phyloP scores from a whole-genome alignment of 2,797 vertebrate species.

The Liparis tanakae region DNA sequence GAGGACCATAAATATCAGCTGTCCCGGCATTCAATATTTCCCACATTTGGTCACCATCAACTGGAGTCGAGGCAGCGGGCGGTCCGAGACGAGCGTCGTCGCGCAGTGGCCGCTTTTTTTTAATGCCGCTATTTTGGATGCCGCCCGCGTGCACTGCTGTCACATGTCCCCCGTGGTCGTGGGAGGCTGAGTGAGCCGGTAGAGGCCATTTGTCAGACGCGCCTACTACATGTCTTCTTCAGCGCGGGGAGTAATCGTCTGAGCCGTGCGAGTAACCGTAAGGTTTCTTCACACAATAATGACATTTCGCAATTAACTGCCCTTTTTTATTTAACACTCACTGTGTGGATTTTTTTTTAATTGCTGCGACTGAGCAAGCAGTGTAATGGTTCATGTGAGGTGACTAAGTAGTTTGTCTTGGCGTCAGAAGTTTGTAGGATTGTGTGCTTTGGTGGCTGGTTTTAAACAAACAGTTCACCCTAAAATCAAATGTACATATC shows the following conservation, averaged over 20 bases:
- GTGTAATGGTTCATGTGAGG: neutral
- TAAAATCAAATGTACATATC: neutral
- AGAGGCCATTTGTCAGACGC: conserved; percentile 54
- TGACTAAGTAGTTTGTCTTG: neutral
- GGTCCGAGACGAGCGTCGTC: conserved; percentile 23
- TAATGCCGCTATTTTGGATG: neutral
- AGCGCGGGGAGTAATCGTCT: conserved; percentile 41
- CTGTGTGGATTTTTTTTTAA: conserved; percentile 24
- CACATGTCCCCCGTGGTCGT: conserved; percentile 17
- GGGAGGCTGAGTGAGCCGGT: conserved; percentile 53
- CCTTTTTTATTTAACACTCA: conserved; percentile 32
- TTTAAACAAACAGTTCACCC: neutral
- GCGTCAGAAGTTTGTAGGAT: neutral
- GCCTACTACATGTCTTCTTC: conserved; percentile 47
- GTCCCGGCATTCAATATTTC: conserved; percentile 29
- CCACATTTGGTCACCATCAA: conserved; percentile 38
- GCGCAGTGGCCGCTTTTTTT: conserved; percentile 16
- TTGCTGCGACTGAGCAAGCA: conserved; percentile 15
- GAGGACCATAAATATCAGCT: conserved; percentile 68
- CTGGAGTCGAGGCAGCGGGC: conserved; percentile 14
- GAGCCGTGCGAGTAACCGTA: conserved; percentile 44
- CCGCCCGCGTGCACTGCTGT: conserved; percentile 9
- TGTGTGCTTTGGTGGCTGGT: neutral
- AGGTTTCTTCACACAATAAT: conserved; percentile 42
- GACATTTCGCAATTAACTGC: conserved; percentile 44